phyloP scores from a whole-genome alignment of 2,797 vertebrate genomes.

The Propithecus perrieri region DNA sequence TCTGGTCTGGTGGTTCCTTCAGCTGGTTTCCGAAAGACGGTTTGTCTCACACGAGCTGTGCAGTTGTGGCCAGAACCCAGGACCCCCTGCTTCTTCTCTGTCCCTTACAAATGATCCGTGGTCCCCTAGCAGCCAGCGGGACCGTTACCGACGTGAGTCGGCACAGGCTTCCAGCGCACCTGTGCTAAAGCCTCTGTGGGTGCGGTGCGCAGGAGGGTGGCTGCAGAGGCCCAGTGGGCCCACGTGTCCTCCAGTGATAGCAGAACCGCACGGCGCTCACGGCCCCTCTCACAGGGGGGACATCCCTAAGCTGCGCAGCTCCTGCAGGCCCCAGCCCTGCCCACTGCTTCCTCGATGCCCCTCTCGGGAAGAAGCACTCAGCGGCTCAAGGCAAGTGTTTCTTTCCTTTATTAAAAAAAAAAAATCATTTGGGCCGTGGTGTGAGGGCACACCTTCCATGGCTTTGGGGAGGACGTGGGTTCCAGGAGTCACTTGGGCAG shows the following conservation, averaged over 20 bases:
- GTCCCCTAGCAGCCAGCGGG: not conserved
- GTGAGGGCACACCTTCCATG: conserved; percentile 57
- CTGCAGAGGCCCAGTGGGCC: not conserved
- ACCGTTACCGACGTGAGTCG: not conserved
- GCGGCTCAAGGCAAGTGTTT: not conserved
- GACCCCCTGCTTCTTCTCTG: not conserved
- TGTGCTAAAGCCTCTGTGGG: not conserved
- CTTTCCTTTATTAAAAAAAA: conserved; percentile 75
- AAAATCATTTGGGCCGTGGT: conserved; percentile 4
- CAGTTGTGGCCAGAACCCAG: not conserved
- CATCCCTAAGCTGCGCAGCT: not conserved
- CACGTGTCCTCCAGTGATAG: not conserved
- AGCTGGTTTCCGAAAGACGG: not conserved
- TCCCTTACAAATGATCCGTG: not conserved
- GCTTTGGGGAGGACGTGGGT: conserved; percentile 54
- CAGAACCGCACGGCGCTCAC: not conserved
- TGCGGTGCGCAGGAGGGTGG: not conserved
- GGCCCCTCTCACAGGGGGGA: not conserved
- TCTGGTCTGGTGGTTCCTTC: not conserved
- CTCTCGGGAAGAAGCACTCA: conserved; percentile 27
- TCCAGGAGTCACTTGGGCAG: not conserved
- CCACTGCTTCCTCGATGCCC: not conserved
- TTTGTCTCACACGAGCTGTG: not conserved
- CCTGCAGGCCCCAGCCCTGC: not conserved
- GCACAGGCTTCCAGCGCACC: too few species aligned